phyloP scores from a whole-genome alignment of 2,113 vertebrate genomes.

The Tretioscincus oriximinensis region DNA sequence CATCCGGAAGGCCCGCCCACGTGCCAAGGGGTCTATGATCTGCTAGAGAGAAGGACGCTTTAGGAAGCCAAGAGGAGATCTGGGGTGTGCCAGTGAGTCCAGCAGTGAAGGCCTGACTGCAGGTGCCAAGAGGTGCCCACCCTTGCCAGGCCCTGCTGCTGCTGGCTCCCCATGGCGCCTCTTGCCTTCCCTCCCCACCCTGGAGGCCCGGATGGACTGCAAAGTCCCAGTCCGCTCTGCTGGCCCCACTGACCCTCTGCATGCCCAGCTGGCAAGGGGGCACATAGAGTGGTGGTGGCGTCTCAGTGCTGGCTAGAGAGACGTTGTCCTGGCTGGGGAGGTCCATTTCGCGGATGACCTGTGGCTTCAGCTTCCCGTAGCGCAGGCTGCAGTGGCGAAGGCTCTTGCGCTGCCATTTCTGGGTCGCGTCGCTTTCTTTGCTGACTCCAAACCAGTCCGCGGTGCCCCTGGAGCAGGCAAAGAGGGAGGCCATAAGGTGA shows the following conservation, averaged over 20 bases:
- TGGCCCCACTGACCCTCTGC: conserved; percentile 82
- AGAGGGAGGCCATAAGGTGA: background rate
- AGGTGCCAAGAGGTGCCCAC: too few species aligned
- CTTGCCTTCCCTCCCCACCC: too few species aligned
- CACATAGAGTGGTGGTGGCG: conserved; percentile 91
- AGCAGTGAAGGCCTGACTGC: too few species aligned
- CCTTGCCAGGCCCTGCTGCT: too few species aligned
- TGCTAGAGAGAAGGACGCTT: conserved; percentile 56
- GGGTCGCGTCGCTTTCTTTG: conserved; percentile 90
- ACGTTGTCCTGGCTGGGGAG: conserved; percentile 96
- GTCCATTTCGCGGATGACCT: conserved; percentile 95
- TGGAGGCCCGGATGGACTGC: too few species aligned
- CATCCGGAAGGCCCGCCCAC: conserved; percentile 93
- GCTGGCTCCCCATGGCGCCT: too few species aligned
- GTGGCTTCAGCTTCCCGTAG: conserved; percentile 94
- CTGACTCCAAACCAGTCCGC: conserved; percentile 98
- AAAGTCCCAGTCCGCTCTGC: too few species aligned
- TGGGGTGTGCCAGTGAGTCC: background rate
- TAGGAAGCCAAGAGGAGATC: fast-evolving
- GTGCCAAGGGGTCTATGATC: conserved; percentile 95
- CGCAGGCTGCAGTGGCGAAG: conserved; percentile 96
- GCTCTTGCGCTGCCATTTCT: conserved; percentile 98
- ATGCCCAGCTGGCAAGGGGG: conserved; percentile 91
- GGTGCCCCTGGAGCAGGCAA: conserved; percentile 83
- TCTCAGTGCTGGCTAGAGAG: conserved; percentile 94